phyloP scores from a whole-genome alignment of 2,797 vertebrate species.

The Malacoctenus gilli region DNA sequence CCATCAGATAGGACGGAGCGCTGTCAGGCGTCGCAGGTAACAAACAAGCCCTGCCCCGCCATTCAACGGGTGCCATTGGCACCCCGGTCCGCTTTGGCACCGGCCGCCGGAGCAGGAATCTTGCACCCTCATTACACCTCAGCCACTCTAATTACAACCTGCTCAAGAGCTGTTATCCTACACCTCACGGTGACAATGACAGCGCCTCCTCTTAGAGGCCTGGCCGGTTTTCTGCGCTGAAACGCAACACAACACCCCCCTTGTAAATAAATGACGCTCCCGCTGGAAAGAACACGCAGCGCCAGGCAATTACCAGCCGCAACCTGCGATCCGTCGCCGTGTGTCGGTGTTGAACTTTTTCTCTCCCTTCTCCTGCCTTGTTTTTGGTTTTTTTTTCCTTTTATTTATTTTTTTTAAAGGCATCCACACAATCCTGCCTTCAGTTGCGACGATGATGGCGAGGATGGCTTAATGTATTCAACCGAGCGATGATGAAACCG shows the following conservation, averaged over 20 bases:
- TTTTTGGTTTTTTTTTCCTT: no score
- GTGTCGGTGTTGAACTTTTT: constrained; percentile 19
- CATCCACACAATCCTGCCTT: constrained; percentile 19
- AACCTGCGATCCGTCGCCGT: constrained; percentile 38
- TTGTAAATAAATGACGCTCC: constrained; percentile 80
- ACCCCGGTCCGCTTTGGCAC: constrained; percentile 80
- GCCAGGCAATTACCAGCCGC: constrained; percentile 42
- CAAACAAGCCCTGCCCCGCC: constrained; percentile 23
- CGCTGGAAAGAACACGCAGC: constrained; percentile 53
- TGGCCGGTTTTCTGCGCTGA: constrained; percentile 72
- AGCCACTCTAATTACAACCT: constrained; percentile 89
- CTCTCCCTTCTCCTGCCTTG: no score
- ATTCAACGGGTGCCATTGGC: constrained; percentile 59
- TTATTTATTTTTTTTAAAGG: constrained; percentile 1
- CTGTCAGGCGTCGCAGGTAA: constrained; percentile 26
- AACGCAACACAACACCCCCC: constrained; percentile 80
- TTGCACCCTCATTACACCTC: constrained; percentile 88
- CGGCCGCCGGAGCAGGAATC: constrained; percentile 78
- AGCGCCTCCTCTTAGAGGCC: constrained; percentile 77
- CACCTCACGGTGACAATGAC: constrained; percentile 84
- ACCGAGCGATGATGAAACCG: constrained; percentile 69
- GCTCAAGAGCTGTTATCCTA: constrained; percentile 87
- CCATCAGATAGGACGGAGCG: constrained; percentile 5
- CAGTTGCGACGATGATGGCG: constrained; percentile 28
- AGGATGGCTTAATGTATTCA: constrained; percentile 53